These are phyloP conservation scores for Corythoichthys haematopterus DNA, from an alignment of 2,113 vertebrate species.

Conservation along the genomic window DNA sequence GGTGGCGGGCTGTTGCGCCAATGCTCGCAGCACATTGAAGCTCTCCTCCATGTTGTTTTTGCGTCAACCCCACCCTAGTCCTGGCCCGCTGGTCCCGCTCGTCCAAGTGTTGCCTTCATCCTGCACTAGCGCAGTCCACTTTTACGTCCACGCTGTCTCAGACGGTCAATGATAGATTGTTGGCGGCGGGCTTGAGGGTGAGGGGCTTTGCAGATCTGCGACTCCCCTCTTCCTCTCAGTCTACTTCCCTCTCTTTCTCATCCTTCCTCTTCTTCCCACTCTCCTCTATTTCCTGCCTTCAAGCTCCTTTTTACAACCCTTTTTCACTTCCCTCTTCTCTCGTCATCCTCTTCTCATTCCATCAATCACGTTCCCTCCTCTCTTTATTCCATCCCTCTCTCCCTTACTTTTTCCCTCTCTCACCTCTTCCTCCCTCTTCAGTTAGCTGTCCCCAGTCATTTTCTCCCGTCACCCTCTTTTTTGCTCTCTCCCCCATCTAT, in stretches of 20 bases:
- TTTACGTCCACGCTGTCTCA: neutral
- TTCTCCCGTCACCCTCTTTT: neutral
- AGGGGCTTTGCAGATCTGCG: neutral
- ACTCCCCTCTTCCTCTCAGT: slow-evolving; percentile 1
- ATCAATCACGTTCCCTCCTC: too few species aligned
- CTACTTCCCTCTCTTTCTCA: slow-evolving; percentile 5
- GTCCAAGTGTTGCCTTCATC: neutral
- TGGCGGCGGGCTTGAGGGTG: neutral
- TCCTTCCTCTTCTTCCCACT: slow-evolving; percentile 14
- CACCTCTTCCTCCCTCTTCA: too few species aligned
- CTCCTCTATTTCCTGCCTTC: neutral
- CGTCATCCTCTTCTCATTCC: too few species aligned
- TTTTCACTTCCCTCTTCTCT: too few species aligned
- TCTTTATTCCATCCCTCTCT: too few species aligned
- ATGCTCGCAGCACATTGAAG: slow-evolving; percentile 83
- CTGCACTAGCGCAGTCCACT: neutral
- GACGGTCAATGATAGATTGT: neutral
- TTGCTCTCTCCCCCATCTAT: neutral
- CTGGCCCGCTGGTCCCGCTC: neutral
- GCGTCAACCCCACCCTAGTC: neutral
- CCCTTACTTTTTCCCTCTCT: too few species aligned
- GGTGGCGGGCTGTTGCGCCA: slow-evolving; percentile 75
- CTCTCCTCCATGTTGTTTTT: slow-evolving; percentile 74
- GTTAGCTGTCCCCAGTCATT: too few species aligned
- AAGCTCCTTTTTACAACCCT: too few species aligned